Percentiles rank a stretch among this genome's conserved stretches.
phyloP scores from a whole-genome alignment of 2,797 vertebrate genomes.

The Pitangus sulphuratus region DNA sequence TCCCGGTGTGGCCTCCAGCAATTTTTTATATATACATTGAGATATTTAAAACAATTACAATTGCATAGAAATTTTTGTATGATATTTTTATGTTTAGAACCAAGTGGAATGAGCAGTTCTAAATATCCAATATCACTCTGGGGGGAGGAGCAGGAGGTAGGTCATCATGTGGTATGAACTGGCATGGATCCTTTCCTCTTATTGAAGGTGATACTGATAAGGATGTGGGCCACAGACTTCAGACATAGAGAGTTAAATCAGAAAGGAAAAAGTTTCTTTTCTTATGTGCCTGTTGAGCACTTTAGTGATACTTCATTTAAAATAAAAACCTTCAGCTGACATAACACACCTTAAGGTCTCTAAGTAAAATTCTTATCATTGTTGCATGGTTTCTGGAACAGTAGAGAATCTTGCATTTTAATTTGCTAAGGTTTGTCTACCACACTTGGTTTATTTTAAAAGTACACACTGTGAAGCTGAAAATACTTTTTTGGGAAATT shows the following conservation, averaged over 20 bases:
- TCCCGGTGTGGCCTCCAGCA: neutral
- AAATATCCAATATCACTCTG: neutral
- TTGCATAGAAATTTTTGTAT: neutral
- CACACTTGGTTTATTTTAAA: constrained; percentile 43
- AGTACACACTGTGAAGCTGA: constrained; percentile 25
- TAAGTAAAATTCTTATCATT: neutral
- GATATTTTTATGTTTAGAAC: neutral
- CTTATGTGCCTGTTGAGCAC: neutral
- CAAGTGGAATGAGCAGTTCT: neutral
- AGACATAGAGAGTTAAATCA: neutral
- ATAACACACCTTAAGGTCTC: neutral
- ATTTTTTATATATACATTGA: neutral
- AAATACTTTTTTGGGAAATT: constrained; percentile 51
- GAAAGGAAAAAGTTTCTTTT: neutral
- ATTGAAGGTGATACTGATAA: neutral
- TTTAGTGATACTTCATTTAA: neutral
- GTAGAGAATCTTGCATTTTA: constrained; percentile 17
- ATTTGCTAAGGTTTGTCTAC: constrained; percentile 1
- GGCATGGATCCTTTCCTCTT: neutral
- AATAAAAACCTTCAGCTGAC: neutral
- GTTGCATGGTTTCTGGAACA: neutral
- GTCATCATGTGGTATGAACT: neutral
- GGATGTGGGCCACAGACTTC: neutral
- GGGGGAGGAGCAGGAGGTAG: neutral
- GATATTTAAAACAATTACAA: neutral